Evolutionary conservation across 1,140 invertebrate genomes (phyloP).

Genomic region (Leguminivora glycinivorella): DNA sequence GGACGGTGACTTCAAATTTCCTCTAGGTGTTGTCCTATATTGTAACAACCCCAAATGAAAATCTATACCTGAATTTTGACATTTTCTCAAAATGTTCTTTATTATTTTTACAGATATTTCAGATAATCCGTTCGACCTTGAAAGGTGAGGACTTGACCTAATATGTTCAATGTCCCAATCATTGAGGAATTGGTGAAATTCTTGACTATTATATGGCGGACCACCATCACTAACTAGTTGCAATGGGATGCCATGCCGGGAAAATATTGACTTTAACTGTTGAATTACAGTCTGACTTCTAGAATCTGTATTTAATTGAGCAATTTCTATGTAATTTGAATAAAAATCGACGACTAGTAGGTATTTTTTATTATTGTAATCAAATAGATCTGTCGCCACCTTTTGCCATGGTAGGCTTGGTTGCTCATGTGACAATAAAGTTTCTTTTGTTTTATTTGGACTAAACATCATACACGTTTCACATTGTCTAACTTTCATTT

Average conservation of each 20-base stretch:
- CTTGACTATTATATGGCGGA: conserved; percentile 37
- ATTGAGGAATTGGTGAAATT: conserved; percentile 38
- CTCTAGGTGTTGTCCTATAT: conserved; percentile 36
- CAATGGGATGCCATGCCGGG: conserved; percentile 39
- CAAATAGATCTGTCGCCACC: conserved; percentile 42
- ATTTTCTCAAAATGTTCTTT: conserved; percentile 35
- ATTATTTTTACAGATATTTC: conserved; percentile 33
- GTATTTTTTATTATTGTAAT: conserved; percentile 54
- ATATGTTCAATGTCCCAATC: conserved; percentile 38
- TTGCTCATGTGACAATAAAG: conserved; percentile 48
- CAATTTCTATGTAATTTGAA: conserved; percentile 45
- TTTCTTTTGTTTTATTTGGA: conserved; percentile 52
- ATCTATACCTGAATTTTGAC: conserved; percentile 31
- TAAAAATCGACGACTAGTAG: conserved; percentile 44
- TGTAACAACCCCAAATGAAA: conserved; percentile 34
- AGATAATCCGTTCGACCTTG: conserved; percentile 36
- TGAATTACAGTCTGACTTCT: conserved; percentile 39
- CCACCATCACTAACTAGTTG: conserved; percentile 37
- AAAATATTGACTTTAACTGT: conserved; percentile 47
- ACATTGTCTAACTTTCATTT: conserved; percentile 64
- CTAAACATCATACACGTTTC: conserved; percentile 45
- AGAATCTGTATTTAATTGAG: conserved; percentile 33
- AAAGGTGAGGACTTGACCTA: conserved; percentile 36
- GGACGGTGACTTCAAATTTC: conserved; percentile 31
- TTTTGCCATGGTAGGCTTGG: conserved; percentile 52